Evolutionary conservation across 1,140 invertebrate species (phyloP), one percentile per base, ranked within the genome.

Genomic region (Ips typographus): DNA sequence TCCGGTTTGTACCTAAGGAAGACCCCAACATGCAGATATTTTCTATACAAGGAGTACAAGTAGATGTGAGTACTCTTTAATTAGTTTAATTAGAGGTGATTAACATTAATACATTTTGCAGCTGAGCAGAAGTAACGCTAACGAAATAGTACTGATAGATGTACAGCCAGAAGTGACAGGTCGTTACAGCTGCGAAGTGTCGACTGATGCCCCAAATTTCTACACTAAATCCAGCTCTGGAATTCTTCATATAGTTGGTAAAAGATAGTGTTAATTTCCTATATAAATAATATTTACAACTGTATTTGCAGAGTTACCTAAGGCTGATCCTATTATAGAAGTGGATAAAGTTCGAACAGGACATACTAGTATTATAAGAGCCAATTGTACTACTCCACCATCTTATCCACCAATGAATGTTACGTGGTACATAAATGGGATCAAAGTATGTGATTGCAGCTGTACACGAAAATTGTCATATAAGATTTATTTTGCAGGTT

Each of bases 101-200:
- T 58, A 38, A 3, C 37, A 6, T 40, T 58, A 40, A 6, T 47
- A 5, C 22, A 22, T 22, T 22, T 80, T 78, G 36, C 78, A 89
- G 87, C 79, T 88, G 53, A 84, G 83, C 47, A 83, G 85, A 72
- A 88, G 87, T 4, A 85, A 83, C 41, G 82, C 84, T 0, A 85
- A 89, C 74, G 84, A 85, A 60, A 87, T 92, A 7, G 86, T 90
- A 38, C 78, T 92, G 42, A 80, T 86, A 40, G 87, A 89, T 64
- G 87, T 92, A 1, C 85, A 87, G 51, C 81, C 86, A 5, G 84
- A 87, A 70, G 81, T 88, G 22, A 85, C 87, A 1, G 90, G 90
- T 4, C 83, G 84, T 74, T 92, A 89, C 76, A 84, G 85, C n/a
- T 91, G 90, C 77, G 90, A 92, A 77, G 88, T 92, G 4, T 90